Evolutionary conservation across 1,140 invertebrate species (phyloP).

Genomic region (Bombus polaris): DNA sequence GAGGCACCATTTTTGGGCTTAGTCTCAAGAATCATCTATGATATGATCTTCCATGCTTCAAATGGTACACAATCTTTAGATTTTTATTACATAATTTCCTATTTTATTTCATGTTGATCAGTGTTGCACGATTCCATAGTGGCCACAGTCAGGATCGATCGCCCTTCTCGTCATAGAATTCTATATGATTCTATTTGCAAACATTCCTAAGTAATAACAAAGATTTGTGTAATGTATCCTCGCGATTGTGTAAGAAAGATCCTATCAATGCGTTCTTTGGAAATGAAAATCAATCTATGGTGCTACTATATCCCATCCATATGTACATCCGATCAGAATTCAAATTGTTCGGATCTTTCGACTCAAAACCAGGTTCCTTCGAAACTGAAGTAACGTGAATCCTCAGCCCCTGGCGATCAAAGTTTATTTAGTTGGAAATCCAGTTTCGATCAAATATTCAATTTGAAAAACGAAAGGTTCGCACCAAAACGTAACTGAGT

Average conservation of each 20-base stretch:
- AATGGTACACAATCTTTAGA: neutral
- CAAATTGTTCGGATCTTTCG: neutral
- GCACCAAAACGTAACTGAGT: neutral
- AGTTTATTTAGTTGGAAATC: slow-evolving; percentile 64
- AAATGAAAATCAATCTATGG: neutral
- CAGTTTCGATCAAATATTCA: neutral
- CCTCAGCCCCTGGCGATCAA: neutral
- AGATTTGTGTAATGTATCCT: neutral
- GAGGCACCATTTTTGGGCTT: neutral
- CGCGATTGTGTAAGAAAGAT: neutral
- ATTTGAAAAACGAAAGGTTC: no score
- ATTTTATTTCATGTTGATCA: no score
- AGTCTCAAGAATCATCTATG: neutral
- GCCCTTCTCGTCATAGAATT: no score
- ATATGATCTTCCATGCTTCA: neutral
- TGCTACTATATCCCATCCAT: neutral
- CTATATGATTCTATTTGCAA: no score
- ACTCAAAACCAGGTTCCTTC: neutral
- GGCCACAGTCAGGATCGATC: no score
- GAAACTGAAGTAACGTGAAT: neutral
- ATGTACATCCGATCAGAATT: no score
- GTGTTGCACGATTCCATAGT: no score
- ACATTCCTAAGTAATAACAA: neutral
- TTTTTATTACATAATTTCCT: neutral
- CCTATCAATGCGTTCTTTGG: neutral